Conservation (phyloP, 2,888 invertebrate species). For the Vannuccia rotundouncinata region DNA sequence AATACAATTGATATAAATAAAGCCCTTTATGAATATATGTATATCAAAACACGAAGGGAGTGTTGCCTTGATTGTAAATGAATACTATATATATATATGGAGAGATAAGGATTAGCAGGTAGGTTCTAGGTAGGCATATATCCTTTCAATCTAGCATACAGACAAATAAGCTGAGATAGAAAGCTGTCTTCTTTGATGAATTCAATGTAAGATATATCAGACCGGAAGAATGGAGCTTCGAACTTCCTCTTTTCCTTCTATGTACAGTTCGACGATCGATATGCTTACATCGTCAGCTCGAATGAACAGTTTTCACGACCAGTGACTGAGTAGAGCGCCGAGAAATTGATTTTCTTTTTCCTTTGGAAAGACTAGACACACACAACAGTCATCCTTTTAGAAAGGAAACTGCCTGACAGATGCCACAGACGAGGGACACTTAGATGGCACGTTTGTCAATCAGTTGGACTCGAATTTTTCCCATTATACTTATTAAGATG, state of each 20-base stretch:
- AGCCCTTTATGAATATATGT: too few species aligned
- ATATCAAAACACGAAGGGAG: too few species aligned
- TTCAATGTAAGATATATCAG: slow-evolving; percentile 8
- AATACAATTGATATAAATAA: too few species aligned
- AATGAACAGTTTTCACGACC: slow-evolving; percentile 19
- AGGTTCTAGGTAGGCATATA: too few species aligned
- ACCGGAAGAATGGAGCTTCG: slow-evolving; percentile 11
- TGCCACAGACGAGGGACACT: slow-evolving; percentile 21
- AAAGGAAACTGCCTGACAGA: slow-evolving; percentile 23
- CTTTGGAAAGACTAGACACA: background rate
- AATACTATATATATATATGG: too few species aligned
- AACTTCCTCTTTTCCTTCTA: background rate
- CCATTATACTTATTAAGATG: too few species aligned
- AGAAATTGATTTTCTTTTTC: slow-evolving; percentile 8
- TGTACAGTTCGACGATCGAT: background rate
- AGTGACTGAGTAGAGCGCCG: background rate
- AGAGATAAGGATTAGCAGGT: too few species aligned
- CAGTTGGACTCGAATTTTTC: slow-evolving; percentile 10
- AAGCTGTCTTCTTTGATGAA: slow-evolving; percentile 8
- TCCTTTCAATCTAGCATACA: too few species aligned
- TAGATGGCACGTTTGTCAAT: slow-evolving; percentile 20
- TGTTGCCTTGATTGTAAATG: too few species aligned
- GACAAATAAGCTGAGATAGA: background rate
- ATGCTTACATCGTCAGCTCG: slow-evolving; percentile 26
- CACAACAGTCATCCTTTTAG: background rate